Evolutionary conservation across 2,113 vertebrate genomes (phyloP), one percentile per base, ranked within the genome.

Genomic region (Dunckerocampus dactyliophorus): DNA sequence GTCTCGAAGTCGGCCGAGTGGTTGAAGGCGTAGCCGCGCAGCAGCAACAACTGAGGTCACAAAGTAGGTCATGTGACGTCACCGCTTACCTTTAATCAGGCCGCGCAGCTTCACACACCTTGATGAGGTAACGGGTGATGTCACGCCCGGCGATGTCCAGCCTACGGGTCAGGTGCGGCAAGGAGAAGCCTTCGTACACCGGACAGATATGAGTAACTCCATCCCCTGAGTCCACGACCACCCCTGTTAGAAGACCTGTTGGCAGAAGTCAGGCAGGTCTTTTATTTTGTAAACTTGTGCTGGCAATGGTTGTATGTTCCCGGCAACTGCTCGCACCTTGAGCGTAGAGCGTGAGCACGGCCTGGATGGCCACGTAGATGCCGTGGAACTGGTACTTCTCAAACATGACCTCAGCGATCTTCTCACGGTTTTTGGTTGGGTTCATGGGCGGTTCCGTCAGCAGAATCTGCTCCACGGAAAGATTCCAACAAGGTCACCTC

Each of bases 341-440:
- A 77, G 97, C 97, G 57, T 99, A 99, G 20, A 99, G 91, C 54
- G 96, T 98, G 68, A 99, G 93, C 76, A 99, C 96, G 9, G 97
- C 97, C 88, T 99, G 97, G 68, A 99, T 99, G 17, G 93, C 97
- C 73, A 99, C 93, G 49, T 98, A 98, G 45, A 99, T 95, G 47
- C 94, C 94, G 59, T 95, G 93, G 81, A 99, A 99, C 80, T 94
- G 91, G 80, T 99, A 99, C 0, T 91, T 97, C 92, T 99, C 97
- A 87, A 98, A 99, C 97, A 99, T 99, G 71, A 98, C 94, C 92
- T 99, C 97, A 9, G 96, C 84, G 2, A 99, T 96, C 88, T 97
- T 99, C 88, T 99, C 95, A 10, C 96, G 90, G 47, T 99, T 99
- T 84, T 98, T 98, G 62, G 90, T 93, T 4, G 97, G 96, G 69